Percentiles rank a stretch among this genome's conserved stretches.
Evolutionary conservation across 2,113 vertebrate species (phyloP).

Genomic region (Sinocyclocheilus anophthalmus): DNA sequence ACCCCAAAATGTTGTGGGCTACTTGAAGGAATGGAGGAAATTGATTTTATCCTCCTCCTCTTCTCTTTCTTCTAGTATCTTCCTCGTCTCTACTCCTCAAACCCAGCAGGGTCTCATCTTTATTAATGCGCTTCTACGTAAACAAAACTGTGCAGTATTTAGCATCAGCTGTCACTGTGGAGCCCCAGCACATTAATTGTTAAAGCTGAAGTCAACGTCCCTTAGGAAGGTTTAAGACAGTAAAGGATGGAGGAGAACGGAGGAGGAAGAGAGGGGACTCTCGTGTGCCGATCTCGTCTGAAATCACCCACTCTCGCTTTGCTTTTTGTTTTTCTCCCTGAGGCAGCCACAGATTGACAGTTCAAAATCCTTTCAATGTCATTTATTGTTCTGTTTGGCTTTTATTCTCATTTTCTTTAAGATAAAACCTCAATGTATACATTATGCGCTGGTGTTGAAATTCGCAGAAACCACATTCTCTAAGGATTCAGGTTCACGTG

Average conservation of each 20-base stretch:
- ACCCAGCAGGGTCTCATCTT: conserved; percentile 34
- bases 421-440: conserved; percentile 57
- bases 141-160: conserved; percentile 57
- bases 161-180: conserved; percentile 57
- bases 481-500: background rate
- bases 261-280: conserved; percentile 52
- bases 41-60: background rate
- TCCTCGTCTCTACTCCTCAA: background rate
- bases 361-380: conserved; percentile 59
- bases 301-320: conserved; percentile 62
- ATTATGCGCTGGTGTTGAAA: conserved; percentile 55
- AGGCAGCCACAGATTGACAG: conserved; percentile 67
- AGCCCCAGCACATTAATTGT: conserved; percentile 63
- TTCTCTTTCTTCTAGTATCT: background rate
- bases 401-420: conserved; percentile 49
- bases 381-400: conserved; percentile 44
- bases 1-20: background rate
- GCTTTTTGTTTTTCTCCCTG: conserved; percentile 57
- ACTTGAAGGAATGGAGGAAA: background rate
- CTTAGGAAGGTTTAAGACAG: conserved; percentile 65
- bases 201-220: conserved; percentile 64
- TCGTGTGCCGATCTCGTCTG: conserved; percentile 60
- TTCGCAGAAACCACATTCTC: background rate
- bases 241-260: conserved; percentile 33
- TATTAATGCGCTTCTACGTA: conserved; percentile 65